phyloP scores from a whole-genome alignment of 2,113 vertebrate species.

The Forbesichthys papilliferus region DNA sequence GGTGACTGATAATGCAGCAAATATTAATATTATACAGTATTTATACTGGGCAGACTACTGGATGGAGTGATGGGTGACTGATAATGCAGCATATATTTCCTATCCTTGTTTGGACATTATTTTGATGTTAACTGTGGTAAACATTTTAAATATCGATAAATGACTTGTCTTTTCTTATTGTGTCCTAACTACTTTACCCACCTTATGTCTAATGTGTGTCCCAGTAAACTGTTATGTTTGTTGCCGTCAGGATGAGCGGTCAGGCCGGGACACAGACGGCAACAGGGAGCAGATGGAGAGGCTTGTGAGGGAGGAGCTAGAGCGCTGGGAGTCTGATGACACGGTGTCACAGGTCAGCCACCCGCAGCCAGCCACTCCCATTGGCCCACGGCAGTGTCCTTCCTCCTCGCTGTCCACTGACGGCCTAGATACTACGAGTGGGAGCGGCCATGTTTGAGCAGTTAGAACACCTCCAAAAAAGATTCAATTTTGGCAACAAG shows the following conservation, averaged over 20 bases:
- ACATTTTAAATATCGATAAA: too few relatives aligned
- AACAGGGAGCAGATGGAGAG: constrained; percentile 92
- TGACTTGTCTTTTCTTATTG: too few relatives aligned
- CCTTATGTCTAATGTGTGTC: too few relatives aligned
- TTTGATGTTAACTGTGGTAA: neutral
- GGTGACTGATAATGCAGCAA: constrained; percentile 65
- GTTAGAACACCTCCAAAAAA: neutral
- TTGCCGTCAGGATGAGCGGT: constrained; percentile 83
- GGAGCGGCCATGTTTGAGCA: constrained; percentile 72
- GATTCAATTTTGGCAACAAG: constrained; percentile 27
- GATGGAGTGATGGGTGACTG: too few relatives aligned
- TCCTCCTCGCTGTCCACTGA: constrained; percentile 90
- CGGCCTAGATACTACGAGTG: constrained; percentile 73
- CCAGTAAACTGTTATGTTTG: neutral
- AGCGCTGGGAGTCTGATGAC: constrained; percentile 92
- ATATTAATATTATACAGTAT: too few relatives aligned
- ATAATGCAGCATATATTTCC: neutral
- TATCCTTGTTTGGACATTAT: neutral
- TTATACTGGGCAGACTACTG: constrained; percentile 80
- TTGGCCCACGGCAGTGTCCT: constrained; percentile 76
- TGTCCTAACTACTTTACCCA: too few relatives aligned
- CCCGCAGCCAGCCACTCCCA: constrained; percentile 72
- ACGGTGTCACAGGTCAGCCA: constrained; percentile 85
- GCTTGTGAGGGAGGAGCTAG: constrained; percentile 90
- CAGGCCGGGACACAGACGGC: constrained; percentile 83